phyloP scores from a whole-genome alignment of 2,113 vertebrate species.

The Trematomus loennbergii region DNA sequence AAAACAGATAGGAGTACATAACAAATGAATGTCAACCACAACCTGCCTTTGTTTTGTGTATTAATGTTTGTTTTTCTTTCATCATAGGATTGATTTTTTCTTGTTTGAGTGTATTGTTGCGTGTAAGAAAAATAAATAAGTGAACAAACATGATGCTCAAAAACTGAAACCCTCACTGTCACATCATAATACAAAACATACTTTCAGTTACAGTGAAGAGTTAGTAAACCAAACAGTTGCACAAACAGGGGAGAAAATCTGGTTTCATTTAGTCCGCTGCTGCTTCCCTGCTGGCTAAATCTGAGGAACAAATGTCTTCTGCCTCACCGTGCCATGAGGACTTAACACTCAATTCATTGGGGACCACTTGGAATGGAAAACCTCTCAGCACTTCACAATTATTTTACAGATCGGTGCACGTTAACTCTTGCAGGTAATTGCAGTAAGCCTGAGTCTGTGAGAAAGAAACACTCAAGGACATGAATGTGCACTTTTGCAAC shows the following conservation, averaged over 20 bases:
- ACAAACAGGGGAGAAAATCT: constrained; percentile 64
- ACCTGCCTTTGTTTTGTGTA: neutral
- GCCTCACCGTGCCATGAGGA: constrained; percentile 66
- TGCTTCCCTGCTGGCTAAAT: constrained; percentile 69
- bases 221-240: constrained; percentile 52
- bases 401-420: constrained; percentile 76
- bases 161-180: neutral
- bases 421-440: constrained; percentile 80
- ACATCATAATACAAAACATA: neutral
- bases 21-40: neutral
- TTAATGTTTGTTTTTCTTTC: neutral
- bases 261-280: constrained; percentile 69
- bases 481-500: constrained; percentile 20
- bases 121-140: neutral
- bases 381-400: constrained; percentile 77
- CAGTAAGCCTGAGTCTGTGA: constrained; percentile 37
- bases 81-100: neutral
- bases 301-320: constrained; percentile 71
- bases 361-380: constrained; percentile 74
- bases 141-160: neutral
- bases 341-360: constrained; percentile 75
- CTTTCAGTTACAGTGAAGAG: constrained; percentile 16
- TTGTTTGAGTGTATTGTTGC: neutral
- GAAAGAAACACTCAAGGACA: constrained; percentile 48
- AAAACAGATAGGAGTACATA: constrained; percentile 10